phyloP scores from a whole-genome alignment of 2,113 vertebrate genomes.

The Lagopus leucura region DNA sequence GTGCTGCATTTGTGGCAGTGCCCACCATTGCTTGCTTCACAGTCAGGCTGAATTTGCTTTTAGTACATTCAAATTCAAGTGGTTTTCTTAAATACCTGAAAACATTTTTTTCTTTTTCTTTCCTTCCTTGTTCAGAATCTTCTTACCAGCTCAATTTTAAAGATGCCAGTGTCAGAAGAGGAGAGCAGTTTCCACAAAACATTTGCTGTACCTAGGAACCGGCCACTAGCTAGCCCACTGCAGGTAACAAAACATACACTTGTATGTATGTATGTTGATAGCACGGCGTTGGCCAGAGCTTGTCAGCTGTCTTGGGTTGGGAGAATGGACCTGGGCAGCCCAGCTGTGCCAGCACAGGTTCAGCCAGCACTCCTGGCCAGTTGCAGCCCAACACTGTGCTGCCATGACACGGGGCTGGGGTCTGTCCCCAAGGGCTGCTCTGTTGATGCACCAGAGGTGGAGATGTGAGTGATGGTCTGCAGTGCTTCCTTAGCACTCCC shows the following conservation, averaged over 20 bases:
- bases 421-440: not conserved
- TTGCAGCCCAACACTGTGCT: not conserved
- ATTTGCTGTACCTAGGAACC: constrained; percentile 84
- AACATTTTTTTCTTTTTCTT: not conserved
- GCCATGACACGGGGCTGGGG: not conserved
- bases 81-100: not conserved
- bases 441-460: not conserved
- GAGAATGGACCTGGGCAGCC: not conserved
- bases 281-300: not conserved
- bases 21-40: not conserved
- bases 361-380: not conserved
- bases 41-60: not conserved
- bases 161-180: constrained; percentile 84
- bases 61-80: not conserved
- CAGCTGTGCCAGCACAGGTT: not conserved
- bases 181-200: constrained; percentile 87
- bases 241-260: constrained; percentile 81
- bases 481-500: not conserved
- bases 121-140: constrained; percentile 83
- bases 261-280: not conserved
- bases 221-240: constrained; percentile 85
- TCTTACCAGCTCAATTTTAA: constrained; percentile 91
- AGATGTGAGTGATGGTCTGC: not conserved
- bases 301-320: not conserved
- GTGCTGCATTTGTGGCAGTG: accelerated